Percentiles rank a stretch among this genome's conserved stretches.
These are phyloP conservation scores for Oreochromis spilurus DNA, from an alignment of 2,113 vertebrate genomes.

Conservation along the genomic window DNA sequence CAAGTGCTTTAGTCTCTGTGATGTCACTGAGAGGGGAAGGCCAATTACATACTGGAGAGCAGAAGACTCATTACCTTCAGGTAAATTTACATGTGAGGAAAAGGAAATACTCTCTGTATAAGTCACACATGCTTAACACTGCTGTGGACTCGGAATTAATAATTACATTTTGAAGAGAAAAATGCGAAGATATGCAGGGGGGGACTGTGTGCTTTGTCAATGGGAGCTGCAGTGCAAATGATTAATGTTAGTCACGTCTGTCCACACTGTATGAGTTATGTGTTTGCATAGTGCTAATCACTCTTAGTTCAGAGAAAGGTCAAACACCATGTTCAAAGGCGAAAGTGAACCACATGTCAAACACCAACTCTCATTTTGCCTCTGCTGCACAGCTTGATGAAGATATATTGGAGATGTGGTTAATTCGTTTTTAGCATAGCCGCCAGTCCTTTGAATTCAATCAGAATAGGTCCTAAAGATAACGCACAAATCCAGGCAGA, in stretches of 20 bases:
- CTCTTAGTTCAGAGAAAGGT: slow-evolving; percentile 39
- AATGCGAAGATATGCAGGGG: neutral
- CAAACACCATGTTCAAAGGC: slow-evolving; percentile 41
- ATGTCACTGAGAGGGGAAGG: slow-evolving; percentile 9
- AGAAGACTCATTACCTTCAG: neutral
- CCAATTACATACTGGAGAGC: slow-evolving; percentile 36
- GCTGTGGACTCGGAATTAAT: slow-evolving; percentile 4
- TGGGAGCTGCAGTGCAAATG: neutral
- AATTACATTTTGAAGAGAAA: neutral
- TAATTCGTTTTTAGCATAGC: slow-evolving; percentile 20
- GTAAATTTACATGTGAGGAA: slow-evolving; percentile 19
- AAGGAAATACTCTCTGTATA: neutral
- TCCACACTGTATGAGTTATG: slow-evolving; percentile 14
- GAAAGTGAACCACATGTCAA: neutral
- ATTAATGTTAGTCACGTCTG: slow-evolving; percentile 39
- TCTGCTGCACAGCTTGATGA: slow-evolving; percentile 5
- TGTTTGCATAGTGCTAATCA: slow-evolving; percentile 62
- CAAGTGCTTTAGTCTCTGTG: neutral
- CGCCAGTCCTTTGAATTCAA: slow-evolving; percentile 19
- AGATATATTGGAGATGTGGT: neutral
- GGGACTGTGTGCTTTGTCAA: neutral
- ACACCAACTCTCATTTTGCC: neutral
- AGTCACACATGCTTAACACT: neutral
- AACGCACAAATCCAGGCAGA: slow-evolving; percentile 27
- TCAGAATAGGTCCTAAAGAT: slow-evolving; percentile 34